Base-by-base conservation (phyloP, 2,888 invertebrate species). In the Anthophora plumipes region DNA sequence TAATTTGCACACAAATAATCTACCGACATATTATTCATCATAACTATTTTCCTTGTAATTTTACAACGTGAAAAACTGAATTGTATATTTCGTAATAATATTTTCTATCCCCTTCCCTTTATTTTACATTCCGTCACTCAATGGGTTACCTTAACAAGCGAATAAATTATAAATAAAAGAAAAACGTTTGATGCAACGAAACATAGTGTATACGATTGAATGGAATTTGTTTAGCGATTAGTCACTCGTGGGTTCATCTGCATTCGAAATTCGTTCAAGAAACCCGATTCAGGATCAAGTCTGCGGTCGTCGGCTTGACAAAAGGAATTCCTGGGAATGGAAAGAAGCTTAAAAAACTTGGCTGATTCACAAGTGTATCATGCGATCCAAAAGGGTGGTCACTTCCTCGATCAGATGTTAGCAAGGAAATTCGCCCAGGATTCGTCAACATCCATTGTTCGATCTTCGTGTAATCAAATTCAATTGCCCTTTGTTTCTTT, bases 261-360 rank as follows among this genome's bases (percentile, higher is more conserved):
- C 85, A 87, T 86, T 75, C 80, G 73, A 39, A 77, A 80, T 73
- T 79, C 78, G 75, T 71, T 55, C 74, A 55, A 55, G 67, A 55
- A 84, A 70, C 74, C 63, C 55, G 71, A 76, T 67, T 71, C 67
- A 68, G 80, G 57, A 73, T 73, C 72, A 17, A 46, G 67, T 46
- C 37, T 79, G 87, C 86, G 86, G 85, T 86, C 80, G 82, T 84
- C 86, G 88, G 88, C 80, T 70, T 80, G 48, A 74, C 67, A 85
- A 84, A 85, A 70, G 74, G 72, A 73, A 78, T 88, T 89, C 83
- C 54, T 31, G 52, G 76, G 79, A 85, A 77, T 72, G 77, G 64
- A 83, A 77, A 67, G 81, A 52, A 59, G 64, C 74, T 82, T 64
- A 61, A 83, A n/a, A 71, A 86, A 66, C 25, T 52, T 17, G 77